Percentiles rank a stretch among this genome's conserved stretches.
Evolutionary conservation across 2,888 invertebrate species (phyloP).

Genomic region (Polydrusus tereticollis): DNA sequence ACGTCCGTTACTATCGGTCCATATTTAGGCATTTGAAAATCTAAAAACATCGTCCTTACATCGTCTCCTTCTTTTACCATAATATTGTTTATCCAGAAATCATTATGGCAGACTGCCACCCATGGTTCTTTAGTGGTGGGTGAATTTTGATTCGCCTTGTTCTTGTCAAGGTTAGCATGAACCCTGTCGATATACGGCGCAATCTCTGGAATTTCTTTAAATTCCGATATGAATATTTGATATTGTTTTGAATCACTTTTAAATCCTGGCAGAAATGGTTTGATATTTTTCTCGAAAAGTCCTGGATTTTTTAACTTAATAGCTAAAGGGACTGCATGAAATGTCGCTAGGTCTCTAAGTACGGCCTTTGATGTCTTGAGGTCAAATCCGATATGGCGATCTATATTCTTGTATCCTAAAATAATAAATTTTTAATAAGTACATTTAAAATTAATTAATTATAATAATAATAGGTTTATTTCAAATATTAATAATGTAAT

Average conservation of each 20-base stretch:
- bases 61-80: constrained; percentile 33
- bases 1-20: constrained; percentile 19
- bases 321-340: constrained; percentile 43
- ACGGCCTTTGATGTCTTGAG: constrained; percentile 18
- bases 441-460: too few species aligned
- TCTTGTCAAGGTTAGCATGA: not conserved
- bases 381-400: constrained; percentile 43
- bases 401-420: constrained; percentile 42
- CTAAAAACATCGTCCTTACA: constrained; percentile 33
- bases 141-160: not conserved
- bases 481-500: too few species aligned
- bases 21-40: constrained; percentile 23
- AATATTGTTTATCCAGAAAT: constrained; percentile 48
- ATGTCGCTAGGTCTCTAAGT: constrained; percentile 37
- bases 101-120: constrained; percentile 32
- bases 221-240: not conserved
- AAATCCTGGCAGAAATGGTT: constrained; percentile 31
- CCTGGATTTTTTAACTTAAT: constrained; percentile 33
- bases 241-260: not conserved
- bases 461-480: too few species aligned
- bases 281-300: constrained; percentile 39
- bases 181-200: constrained; percentile 13
- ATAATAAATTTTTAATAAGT: too few species aligned
- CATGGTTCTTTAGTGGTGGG: constrained; percentile 30
- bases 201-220: constrained; percentile 11